Conservation (phyloP, 1,140 invertebrate genomes). For the Sminthurides bifidus region DNA sequence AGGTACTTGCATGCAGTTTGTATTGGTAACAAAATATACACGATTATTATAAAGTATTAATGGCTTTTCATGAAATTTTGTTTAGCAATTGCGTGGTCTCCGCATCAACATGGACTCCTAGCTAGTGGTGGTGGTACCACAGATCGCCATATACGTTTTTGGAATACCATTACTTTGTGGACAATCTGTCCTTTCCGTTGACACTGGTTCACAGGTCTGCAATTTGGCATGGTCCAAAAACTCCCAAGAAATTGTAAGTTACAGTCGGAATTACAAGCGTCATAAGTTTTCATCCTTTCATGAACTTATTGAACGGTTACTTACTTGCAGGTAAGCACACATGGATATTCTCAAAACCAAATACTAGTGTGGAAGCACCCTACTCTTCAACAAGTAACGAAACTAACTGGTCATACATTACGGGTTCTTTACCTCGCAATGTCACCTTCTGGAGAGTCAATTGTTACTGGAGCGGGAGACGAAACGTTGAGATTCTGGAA, state of each 20-base stretch:
- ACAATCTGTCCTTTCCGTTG: slow-evolving; percentile 44
- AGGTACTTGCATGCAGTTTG: slow-evolving; percentile 34
- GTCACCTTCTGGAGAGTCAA: slow-evolving; percentile 97
- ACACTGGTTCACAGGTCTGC: slow-evolving; percentile 96
- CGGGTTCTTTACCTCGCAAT: slow-evolving; percentile 93
- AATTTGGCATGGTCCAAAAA: slow-evolving; percentile 99
- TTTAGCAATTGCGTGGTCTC: slow-evolving; percentile 94
- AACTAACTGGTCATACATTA: slow-evolving; percentile 94
- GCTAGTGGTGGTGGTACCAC: slow-evolving; percentile 83
- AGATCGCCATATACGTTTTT: slow-evolving; percentile 10
- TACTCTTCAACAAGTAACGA: slow-evolving; percentile 88
- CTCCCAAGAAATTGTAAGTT: slow-evolving; percentile 80
- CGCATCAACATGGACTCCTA: slow-evolving; percentile 94
- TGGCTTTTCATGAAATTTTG: too few relatives aligned
- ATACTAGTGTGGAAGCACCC: slow-evolving; percentile 99
- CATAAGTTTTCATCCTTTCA: background rate
- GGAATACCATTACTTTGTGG: slow-evolving; percentile 7
- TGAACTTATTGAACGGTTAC: background rate
- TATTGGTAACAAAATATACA: slow-evolving; percentile 5
- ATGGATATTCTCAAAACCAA: slow-evolving; percentile 99
- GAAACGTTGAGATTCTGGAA: slow-evolving; percentile 99
- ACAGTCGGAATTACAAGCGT: background rate
- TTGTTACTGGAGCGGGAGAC: slow-evolving; percentile 97
- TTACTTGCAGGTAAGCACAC: slow-evolving; percentile 63
- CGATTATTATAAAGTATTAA: slow-evolving; percentile 1